These are phyloP conservation scores for Ciconia nigra DNA, from an alignment of 2,797 vertebrate species.

Conservation along the genomic window DNA sequence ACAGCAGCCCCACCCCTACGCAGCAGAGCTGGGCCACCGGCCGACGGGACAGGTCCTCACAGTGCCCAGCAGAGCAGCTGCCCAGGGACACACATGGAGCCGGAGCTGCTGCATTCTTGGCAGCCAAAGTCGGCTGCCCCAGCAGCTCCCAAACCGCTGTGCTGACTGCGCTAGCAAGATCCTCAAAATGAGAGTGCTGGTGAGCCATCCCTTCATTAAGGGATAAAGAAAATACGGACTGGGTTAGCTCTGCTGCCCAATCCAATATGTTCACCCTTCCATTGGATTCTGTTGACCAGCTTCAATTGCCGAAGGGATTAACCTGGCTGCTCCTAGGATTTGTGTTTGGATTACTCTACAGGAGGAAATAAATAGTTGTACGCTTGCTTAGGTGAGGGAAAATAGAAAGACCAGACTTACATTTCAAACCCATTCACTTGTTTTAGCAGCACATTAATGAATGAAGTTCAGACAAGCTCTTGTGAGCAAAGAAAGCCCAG, in stretches of 20 bases:
- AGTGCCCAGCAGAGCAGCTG: accelerated
- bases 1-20: neutral
- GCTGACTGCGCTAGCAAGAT: accelerated
- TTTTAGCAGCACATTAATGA: neutral
- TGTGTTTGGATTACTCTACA: neutral
- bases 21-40: neutral
- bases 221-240: neutral
- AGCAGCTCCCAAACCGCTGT: accelerated
- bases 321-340: neutral
- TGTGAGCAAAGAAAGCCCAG: neutral
- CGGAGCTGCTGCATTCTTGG: neutral
- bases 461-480: neutral
- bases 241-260: neutral
- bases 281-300: neutral
- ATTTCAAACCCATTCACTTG: neutral
- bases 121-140: neutral
- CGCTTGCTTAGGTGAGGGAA: neutral
- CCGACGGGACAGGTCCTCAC: accelerated
- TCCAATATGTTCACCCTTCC: neutral
- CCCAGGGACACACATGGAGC: accelerated
- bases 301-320: neutral
- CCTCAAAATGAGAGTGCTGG: neutral
- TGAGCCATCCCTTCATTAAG: neutral
- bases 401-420: neutral
- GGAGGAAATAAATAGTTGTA: neutral